Conservation (phyloP, 2,113 vertebrate species). For the Galemys pyrenaicus region DNA sequence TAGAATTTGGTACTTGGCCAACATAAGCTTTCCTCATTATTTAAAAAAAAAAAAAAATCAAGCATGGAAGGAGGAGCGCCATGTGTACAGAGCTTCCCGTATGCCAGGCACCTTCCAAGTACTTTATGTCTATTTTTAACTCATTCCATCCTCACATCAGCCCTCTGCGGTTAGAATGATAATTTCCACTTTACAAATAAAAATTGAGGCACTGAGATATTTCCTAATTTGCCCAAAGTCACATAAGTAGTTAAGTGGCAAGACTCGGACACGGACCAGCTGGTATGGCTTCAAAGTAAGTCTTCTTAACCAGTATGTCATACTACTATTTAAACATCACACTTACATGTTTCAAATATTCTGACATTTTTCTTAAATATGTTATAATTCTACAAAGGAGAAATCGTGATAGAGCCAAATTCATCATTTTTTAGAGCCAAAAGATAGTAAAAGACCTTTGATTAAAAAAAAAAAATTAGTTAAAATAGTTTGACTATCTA, state of each 20-base stretch:
- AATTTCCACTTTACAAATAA: slow-evolving; percentile 1
- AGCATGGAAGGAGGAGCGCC: neutral
- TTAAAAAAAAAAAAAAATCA: neutral
- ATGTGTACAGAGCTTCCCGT: neutral
- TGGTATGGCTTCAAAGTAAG: neutral
- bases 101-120: neutral
- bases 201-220: neutral
- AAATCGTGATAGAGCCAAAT: slow-evolving; percentile 15
- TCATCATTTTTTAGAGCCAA: neutral
- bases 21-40: neutral
- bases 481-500: slow-evolving; percentile 13
- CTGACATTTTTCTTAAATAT: slow-evolving; percentile 30
- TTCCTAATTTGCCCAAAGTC: slow-evolving; percentile 15
- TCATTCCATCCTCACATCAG: neutral
- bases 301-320: neutral
- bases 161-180: neutral
- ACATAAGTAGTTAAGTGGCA: neutral
- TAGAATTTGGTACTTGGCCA: neutral
- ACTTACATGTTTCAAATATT: neutral
- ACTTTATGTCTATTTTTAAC: neutral
- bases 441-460: neutral
- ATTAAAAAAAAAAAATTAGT: slow-evolving; percentile 9
- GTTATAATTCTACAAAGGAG: neutral
- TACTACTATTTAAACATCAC: neutral
- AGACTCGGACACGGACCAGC: neutral